Evolutionary conservation across 2,888 invertebrate species (phyloP).

Genomic region (Clistopyga incitator): DNA sequence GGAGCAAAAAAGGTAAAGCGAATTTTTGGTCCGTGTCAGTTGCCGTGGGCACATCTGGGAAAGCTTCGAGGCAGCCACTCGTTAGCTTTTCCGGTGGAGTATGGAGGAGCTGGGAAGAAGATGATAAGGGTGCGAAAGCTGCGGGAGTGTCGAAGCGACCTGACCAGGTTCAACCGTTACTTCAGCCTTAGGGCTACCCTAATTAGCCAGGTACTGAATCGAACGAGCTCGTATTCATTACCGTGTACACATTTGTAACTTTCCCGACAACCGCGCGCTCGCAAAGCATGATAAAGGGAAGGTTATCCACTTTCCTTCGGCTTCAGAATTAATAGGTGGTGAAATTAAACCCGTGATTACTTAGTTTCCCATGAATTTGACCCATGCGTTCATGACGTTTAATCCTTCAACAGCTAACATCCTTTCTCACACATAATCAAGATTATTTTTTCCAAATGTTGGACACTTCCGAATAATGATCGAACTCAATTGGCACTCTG

Average conservation of each 20-base stretch:
- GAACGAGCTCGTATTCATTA: constrained; percentile 47
- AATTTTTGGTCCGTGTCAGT: constrained; percentile 50
- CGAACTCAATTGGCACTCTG: too few species aligned
- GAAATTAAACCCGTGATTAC: neutral
- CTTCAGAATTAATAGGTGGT: neutral
- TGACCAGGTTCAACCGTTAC: constrained; percentile 27
- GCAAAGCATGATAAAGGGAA: neutral
- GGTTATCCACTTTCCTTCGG: neutral
- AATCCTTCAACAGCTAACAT: too few species aligned
- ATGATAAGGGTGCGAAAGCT: constrained; percentile 15
- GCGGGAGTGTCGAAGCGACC: neutral
- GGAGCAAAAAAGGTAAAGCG: constrained; percentile 40
- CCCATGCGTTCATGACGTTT: neutral
- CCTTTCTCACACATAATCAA: too few species aligned
- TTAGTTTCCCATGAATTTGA: neutral
- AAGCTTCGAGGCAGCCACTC: constrained; percentile 39
- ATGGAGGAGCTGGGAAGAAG: neutral
- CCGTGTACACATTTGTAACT: constrained; percentile 36
- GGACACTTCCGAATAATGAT: too few species aligned
- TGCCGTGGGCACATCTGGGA: constrained; percentile 10
- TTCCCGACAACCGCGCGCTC: neutral
- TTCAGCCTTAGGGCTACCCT: constrained; percentile 19
- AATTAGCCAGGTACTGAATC: constrained; percentile 47
- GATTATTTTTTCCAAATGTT: too few species aligned
- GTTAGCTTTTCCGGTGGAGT: constrained; percentile 45